Conservation (phyloP, 2,888 invertebrate species). For the Heliconius charithonia region DNA sequence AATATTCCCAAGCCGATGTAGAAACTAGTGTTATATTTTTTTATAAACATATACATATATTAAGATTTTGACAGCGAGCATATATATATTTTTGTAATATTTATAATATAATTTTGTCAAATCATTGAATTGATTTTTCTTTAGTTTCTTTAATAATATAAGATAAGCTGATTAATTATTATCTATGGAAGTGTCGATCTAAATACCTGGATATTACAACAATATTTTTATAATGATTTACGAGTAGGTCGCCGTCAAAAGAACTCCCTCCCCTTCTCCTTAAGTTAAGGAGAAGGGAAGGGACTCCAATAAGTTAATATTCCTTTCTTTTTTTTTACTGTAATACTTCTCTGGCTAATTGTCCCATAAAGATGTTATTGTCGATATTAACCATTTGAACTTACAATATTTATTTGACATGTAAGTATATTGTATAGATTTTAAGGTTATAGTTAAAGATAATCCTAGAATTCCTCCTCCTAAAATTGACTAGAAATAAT, state of each 20-base stretch:
- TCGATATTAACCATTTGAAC: conserved; percentile 11
- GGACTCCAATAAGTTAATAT: not conserved
- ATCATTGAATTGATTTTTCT: too few relatives aligned
- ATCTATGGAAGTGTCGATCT: not conserved
- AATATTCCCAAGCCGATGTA: conserved; percentile 1
- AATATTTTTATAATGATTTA: not conserved
- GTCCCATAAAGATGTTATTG: conserved; percentile 21
- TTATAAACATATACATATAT: not conserved
- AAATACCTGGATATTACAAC: not conserved
- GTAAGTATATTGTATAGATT: not conserved
- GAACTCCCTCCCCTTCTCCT: not conserved
- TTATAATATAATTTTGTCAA: too few relatives aligned
- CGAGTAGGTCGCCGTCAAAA: not conserved
- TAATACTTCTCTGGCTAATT: not conserved
- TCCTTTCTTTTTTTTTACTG: not conserved
- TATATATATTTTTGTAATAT: not conserved
- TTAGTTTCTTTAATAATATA: too few relatives aligned
- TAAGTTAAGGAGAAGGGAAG: too few relatives aligned
- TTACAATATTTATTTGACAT: not conserved
- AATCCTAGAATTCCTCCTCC: too few relatives aligned
- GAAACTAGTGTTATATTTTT: conserved; percentile 6
- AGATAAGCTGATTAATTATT: not conserved
- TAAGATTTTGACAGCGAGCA: not conserved
- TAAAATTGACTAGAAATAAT: not conserved
- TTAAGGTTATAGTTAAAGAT: not conserved